Evolutionary conservation across 2,888 invertebrate genomes (phyloP).

Genomic region (Cheilosia urbana): DNA sequence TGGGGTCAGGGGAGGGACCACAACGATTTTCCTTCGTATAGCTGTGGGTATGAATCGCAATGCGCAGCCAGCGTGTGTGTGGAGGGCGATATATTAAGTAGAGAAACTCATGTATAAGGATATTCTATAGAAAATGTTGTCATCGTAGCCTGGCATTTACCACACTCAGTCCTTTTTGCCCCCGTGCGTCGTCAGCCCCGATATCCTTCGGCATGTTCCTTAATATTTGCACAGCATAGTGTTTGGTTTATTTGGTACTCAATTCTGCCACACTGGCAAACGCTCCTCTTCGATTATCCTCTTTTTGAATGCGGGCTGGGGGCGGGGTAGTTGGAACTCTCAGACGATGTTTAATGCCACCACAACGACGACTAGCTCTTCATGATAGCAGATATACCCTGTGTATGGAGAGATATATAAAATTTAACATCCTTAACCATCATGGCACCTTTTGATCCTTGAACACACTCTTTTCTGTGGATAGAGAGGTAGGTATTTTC

Average conservation of each 20-base stretch:
- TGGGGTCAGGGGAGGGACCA: background rate
- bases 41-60: constrained; percentile 13
- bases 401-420: constrained; percentile 50
- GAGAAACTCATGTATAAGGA: constrained; percentile 13
- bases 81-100: background rate
- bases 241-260: constrained; percentile 73
- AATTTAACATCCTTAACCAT: constrained; percentile 75
- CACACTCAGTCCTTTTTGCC: background rate
- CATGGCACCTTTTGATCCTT: constrained; percentile 74
- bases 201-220: constrained; percentile 66
- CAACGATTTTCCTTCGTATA: constrained; percentile 37
- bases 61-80: background rate
- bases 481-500: constrained; percentile 49
- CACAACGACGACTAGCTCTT: constrained; percentile 20
- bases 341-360: constrained; percentile 67
- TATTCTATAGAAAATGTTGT: constrained; percentile 43
- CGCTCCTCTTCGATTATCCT: constrained; percentile 70
- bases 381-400: constrained; percentile 4
- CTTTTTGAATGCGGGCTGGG: constrained; percentile 63
- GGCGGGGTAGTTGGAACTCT: constrained; percentile 28
- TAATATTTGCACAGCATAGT: constrained; percentile 74
- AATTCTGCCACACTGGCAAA: constrained; percentile 70
- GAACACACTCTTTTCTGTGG: constrained; percentile 55
- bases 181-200: background rate
- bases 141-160: constrained; percentile 32